Evolutionary conservation across 1,140 invertebrate genomes (phyloP).

Genomic region (Trichoplusia ni): DNA sequence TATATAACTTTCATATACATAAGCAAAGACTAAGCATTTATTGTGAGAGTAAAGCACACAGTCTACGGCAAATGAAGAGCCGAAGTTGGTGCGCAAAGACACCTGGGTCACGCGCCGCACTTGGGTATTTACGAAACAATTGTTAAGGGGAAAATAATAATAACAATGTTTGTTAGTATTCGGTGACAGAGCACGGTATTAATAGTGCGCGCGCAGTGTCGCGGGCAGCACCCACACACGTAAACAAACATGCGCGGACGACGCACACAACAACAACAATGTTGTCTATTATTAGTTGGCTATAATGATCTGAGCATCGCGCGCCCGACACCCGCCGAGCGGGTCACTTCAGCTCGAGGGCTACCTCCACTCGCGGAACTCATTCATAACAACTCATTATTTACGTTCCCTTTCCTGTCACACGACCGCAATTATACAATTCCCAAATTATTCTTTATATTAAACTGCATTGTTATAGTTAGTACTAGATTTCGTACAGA

Average conservation of each 20-base stretch:
- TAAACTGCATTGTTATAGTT: constrained; percentile 7
- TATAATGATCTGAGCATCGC: neutral
- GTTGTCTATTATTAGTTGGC: constrained; percentile 9
- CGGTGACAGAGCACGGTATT: constrained; percentile 7
- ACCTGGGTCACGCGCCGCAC: neutral
- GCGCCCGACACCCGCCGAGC: too few species aligned
- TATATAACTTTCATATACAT: too few species aligned
- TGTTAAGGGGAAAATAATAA: constrained; percentile 6
- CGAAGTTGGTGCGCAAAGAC: neutral
- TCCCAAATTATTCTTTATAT: neutral
- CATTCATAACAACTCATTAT: constrained; percentile 7
- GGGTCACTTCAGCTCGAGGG: too few species aligned
- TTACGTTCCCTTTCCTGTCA: constrained; percentile 15
- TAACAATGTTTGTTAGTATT: neutral
- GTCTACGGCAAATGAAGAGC: too few species aligned
- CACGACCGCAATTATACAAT: constrained; percentile 15
- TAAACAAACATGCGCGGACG: neutral
- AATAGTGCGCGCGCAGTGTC: constrained; percentile 1
- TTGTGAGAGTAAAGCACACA: too few species aligned
- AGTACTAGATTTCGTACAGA: neutral
- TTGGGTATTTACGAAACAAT: constrained; percentile 3
- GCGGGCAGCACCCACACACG: neutral
- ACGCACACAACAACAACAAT: constrained; percentile 9
- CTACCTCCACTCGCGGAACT: neutral
- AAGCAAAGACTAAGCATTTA: too few species aligned